phyloP scores from a whole-genome alignment of 2,888 invertebrate genomes.

The Embidobia sp. region DNA sequence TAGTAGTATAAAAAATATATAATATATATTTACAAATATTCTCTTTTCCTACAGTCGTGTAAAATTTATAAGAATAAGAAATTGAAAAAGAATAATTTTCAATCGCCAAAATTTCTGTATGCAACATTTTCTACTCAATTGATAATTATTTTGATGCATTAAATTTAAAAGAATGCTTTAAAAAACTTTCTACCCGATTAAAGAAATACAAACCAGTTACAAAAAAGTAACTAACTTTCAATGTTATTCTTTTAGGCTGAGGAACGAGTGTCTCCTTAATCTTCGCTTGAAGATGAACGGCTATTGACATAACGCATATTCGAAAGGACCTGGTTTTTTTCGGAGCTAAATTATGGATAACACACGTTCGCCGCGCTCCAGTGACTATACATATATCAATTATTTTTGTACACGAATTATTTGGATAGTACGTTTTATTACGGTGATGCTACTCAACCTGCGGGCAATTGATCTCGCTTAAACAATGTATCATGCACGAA shows the following conservation, averaged over 20 bases:
- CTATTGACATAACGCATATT: constrained; percentile 44
- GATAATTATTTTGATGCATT: too few species aligned
- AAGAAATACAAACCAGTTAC: too few species aligned
- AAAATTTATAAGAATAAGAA: too few species aligned
- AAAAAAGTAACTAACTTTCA: too few species aligned
- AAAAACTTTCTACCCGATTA: too few species aligned
- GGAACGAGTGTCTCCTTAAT: constrained; percentile 44
- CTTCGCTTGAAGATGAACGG: constrained; percentile 41
- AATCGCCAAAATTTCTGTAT: neutral
- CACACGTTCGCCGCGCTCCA: constrained; percentile 24
- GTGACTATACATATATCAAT: constrained; percentile 48
- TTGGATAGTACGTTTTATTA: constrained; percentile 49
- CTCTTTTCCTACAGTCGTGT: too few species aligned
- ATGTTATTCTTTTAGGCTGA: constrained; percentile 50
- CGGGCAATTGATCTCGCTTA: constrained; percentile 45
- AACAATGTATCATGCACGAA: constrained; percentile 43
- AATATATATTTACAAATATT: too few species aligned
- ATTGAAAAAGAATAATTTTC: neutral
- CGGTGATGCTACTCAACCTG: constrained; percentile 42
- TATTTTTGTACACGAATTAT: constrained; percentile 49
- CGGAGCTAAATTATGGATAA: constrained; percentile 7
- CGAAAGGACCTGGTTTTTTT: too few species aligned
- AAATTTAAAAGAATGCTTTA: too few species aligned
- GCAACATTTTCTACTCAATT: too few species aligned
- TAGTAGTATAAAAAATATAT: too few species aligned